These are phyloP conservation scores for Agapetus fuscipes DNA, from an alignment of 2,888 invertebrate species.

Conservation along the genomic window DNA sequence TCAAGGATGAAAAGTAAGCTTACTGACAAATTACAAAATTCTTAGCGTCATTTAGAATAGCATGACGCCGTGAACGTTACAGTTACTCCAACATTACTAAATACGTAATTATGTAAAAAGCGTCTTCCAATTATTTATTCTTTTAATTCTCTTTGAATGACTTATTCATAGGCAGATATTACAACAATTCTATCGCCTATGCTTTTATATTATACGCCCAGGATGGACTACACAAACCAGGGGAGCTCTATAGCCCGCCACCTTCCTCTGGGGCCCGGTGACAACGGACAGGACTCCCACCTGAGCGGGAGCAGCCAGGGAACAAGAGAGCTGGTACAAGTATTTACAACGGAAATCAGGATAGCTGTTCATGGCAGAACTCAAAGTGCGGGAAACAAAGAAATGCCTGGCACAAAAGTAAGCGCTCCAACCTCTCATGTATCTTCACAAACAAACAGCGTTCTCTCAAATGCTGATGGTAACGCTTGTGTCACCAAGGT, in stretches of 20 bases:
- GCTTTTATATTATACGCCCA: slow-evolving; percentile 17
- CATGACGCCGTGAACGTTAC: slow-evolving; percentile 18
- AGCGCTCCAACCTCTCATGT: no score
- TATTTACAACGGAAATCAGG: no score
- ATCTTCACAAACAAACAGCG: no score
- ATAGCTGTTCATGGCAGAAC: no score
- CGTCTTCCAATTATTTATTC: slow-evolving; percentile 19
- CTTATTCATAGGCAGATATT: slow-evolving; percentile 20
- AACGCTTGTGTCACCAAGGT: no score
- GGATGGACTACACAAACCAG: slow-evolving; percentile 21
- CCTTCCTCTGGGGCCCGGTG: no score
- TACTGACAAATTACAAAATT: slow-evolving; percentile 22
- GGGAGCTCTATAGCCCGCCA: no score
- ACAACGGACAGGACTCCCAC: no score
- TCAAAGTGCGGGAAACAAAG: no score
- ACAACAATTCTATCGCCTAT: slow-evolving; percentile 18
- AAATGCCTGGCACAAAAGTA: not conserved
- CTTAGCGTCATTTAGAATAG: slow-evolving; percentile 18
- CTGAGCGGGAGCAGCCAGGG: no score
- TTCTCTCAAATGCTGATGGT: no score
- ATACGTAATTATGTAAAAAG: slow-evolving; percentile 22
- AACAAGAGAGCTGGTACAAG: no score
- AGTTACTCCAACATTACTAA: slow-evolving; percentile 18
- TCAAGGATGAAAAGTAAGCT: slow-evolving; percentile 20
- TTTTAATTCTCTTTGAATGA: slow-evolving; percentile 19